phyloP scores from a whole-genome alignment of 1,140 invertebrate genomes.

The Plodia interpunctella region DNA sequence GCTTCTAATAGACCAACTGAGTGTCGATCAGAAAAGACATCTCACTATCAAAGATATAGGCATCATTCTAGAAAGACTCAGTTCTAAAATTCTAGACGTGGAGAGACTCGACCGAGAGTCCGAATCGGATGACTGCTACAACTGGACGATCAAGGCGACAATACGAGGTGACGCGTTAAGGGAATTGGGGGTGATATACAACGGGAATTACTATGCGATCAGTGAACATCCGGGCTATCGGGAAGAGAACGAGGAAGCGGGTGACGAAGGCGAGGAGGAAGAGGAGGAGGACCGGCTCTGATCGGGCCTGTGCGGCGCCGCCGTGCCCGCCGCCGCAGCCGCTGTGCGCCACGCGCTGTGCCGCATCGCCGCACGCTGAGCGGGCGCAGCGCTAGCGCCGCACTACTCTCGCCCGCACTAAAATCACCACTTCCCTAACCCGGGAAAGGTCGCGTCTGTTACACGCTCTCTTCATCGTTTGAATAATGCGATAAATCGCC shows the following conservation, averaged over 20 bases:
- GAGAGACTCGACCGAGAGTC: conserved; percentile 92
- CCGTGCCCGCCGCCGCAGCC: conserved; percentile 66
- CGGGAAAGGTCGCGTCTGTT: neutral
- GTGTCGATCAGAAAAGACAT: conserved; percentile 93
- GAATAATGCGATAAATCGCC: neutral
- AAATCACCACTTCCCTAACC: neutral
- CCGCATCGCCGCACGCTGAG: conserved; percentile 65
- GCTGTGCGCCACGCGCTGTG: conserved; percentile 65
- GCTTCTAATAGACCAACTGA: conserved; percentile 93
- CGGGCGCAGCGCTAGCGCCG: conserved; percentile 32
- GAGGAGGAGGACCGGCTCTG: conserved; percentile 89
- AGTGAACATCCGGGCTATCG: conserved; percentile 95
- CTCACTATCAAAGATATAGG: conserved; percentile 96
- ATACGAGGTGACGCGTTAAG: conserved; percentile 92
- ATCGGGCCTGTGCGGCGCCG: conserved; percentile 74
- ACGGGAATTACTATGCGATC: conserved; percentile 96
- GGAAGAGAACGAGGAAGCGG: conserved; percentile 89
- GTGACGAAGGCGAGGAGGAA: conserved; percentile 87
- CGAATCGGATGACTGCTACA: conserved; percentile 94
- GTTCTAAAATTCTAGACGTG: conserved; percentile 95
- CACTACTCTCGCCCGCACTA: conserved; percentile 14
- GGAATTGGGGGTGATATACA: conserved; percentile 95
- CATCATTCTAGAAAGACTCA: conserved; percentile 93
- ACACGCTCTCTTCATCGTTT: neutral
- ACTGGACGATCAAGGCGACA: conserved; percentile 96